Conservation (phyloP, 2,113 vertebrate species). For the Platichthys flesus region DNA sequence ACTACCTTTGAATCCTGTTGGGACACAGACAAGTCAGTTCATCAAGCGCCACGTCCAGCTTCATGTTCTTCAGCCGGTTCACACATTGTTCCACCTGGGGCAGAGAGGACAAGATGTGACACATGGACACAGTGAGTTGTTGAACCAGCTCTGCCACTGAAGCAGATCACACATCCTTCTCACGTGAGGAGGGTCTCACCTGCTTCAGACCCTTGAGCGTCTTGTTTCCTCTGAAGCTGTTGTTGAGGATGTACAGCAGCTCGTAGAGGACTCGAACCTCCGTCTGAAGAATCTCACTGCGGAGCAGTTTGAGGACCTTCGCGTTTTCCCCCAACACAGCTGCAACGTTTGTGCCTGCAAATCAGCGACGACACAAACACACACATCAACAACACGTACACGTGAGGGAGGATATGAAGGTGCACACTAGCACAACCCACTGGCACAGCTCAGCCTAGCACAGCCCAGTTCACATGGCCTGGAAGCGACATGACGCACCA, state of each 20-base stretch:
- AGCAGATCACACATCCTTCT: too few species aligned
- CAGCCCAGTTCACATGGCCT: slow-evolving; percentile 34
- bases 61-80: slow-evolving; percentile 81
- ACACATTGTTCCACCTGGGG: slow-evolving; percentile 83
- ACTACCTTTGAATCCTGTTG: slow-evolving; percentile 69
- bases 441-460: too few species aligned
- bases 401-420: background rate
- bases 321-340: slow-evolving; percentile 15
- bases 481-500: rapidly evolving
- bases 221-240: slow-evolving; percentile 75
- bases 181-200: slow-evolving; percentile 51
- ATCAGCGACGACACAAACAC: background rate
- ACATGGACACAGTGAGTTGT: background rate
- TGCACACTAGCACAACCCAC: too few species aligned
- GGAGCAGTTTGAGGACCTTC: slow-evolving; percentile 60
- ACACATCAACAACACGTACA: too few species aligned
- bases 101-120: background rate
- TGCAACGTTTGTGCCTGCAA: slow-evolving; percentile 25
- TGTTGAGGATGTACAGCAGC: slow-evolving; percentile 71
- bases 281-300: slow-evolving; percentile 73
- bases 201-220: slow-evolving; percentile 76
- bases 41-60: slow-evolving; percentile 70
- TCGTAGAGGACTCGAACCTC: slow-evolving; percentile 78
- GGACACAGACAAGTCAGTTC: slow-evolving; percentile 78
- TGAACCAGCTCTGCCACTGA: background rate